Evolutionary conservation across 1,140 invertebrate species (phyloP), one percentile per base, ranked within the genome.

Genomic region (Chlorops oryzae): DNA sequence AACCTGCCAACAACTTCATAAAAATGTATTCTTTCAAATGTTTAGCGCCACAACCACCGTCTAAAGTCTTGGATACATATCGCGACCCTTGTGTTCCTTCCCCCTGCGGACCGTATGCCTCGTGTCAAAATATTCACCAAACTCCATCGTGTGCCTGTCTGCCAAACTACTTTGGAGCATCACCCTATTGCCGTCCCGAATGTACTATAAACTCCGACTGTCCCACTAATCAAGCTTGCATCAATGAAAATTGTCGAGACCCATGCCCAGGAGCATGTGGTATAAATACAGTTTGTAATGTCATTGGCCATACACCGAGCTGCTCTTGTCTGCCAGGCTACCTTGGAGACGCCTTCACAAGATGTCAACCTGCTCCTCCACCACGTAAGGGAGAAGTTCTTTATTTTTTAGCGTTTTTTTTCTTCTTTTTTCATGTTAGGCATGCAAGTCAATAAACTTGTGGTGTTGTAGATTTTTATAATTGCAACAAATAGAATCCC

Each of bases 221-320:
- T 70, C 73, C 81, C 7, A 71, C 74, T 42, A 77, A 85, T 58
- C 78, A 80, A 61, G 81, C 85, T 13, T 89, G 87, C 61, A 66
- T 82, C 17, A 75, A 78, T 49, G 77, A 84, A 51, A 83, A 82
- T 68, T 90, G 87, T 72, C 70, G 66, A 5, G 80, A 90, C 65
- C 87, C 87, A 5, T 89, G 86, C 58, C 72, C 79, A 32, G 85
- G 82, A 50, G 88, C 84, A 28, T 90, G 88, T 69, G 87, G 87
- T 7, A 78, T 84, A 41, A 85, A 88, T 70, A 87, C 90, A 13
- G 78, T 85, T 57, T 93, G 90, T 64, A 81, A 84, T 56, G 85
- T 91, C 1, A 81, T 87, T 7, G 86, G 88, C 61, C 90, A 93
- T 61, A 87, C 86, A 57, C 87, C 88, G 2, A 80, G 81, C 20